Evolutionary conservation across 2,113 vertebrate species (phyloP).

Genomic region (Sander lucioperca): DNA sequence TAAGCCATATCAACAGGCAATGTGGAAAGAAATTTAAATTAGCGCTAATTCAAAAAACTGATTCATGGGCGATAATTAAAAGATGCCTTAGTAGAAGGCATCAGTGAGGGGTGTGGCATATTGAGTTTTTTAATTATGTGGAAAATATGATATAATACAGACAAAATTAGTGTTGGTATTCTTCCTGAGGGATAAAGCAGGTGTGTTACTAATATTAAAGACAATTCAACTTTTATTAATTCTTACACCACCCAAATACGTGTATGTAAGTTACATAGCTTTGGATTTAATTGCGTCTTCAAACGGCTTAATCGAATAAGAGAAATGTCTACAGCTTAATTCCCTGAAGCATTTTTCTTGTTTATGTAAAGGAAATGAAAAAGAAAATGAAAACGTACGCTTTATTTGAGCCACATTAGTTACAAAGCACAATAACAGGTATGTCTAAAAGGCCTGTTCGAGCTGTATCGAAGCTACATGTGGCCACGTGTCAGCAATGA

Average conservation of each 20-base stretch:
- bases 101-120: conserved; percentile 44
- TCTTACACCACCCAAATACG: conserved; percentile 12
- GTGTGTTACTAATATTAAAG: conserved; percentile 23
- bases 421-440: not conserved
- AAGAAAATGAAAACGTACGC: not conserved
- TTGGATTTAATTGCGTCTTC: not conserved
- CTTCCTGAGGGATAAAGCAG: conserved; percentile 12
- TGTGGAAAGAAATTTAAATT: conserved; percentile 32
- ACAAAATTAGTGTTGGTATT: conserved; percentile 31
- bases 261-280: not conserved
- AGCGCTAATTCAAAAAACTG: not conserved
- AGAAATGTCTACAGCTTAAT: not conserved
- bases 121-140: conserved; percentile 35
- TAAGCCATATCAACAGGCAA: conserved; percentile 5
- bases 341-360: not conserved
- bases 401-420: not conserved
- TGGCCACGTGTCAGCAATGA: conserved; percentile 76
- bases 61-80: conserved; percentile 33
- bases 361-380: not conserved
- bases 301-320: not conserved
- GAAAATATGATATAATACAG: conserved; percentile 32
- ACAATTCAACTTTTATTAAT: not conserved
- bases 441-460: conserved; percentile 19
- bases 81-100: conserved; percentile 22
- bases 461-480: conserved; percentile 39